Evolutionary conservation across 1,140 invertebrate genomes (phyloP).

Genomic region (Zophobas atratus): DNA sequence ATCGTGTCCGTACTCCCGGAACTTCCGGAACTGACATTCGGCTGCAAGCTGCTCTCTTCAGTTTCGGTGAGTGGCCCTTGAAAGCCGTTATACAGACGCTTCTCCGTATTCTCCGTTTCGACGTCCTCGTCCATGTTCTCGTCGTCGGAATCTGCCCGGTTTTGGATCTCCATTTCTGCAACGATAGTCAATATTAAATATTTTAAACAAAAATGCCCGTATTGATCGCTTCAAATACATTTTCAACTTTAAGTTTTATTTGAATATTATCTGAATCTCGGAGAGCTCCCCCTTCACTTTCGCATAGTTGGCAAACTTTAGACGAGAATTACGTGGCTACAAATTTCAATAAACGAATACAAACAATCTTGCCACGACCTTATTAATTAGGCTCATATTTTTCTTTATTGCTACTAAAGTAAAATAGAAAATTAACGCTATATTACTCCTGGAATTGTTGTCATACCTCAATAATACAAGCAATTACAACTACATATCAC

Average conservation of each 20-base stretch:
- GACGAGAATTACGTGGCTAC: slow-evolving; percentile 5
- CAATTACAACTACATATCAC: no score
- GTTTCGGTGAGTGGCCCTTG: slow-evolving; percentile 63
- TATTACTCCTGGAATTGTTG: no score
- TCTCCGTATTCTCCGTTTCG: slow-evolving; percentile 58
- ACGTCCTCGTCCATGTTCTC: slow-evolving; percentile 57
- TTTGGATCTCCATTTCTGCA: slow-evolving; percentile 66
- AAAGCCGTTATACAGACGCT: slow-evolving; percentile 62
- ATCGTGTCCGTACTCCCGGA: slow-evolving; percentile 49
- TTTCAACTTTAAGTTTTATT: slow-evolving; percentile 23
- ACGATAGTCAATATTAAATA: slow-evolving; percentile 46
- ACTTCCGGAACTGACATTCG: slow-evolving; percentile 54
- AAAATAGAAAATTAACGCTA: neutral
- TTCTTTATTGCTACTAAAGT: neutral
- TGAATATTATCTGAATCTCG: slow-evolving; percentile 12
- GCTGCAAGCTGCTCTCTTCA: slow-evolving; percentile 57
- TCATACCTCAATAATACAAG: no score
- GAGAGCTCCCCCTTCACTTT: slow-evolving; percentile 6
- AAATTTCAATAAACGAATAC: slow-evolving; percentile 17
- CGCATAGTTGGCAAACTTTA: slow-evolving; percentile 13
- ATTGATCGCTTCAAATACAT: slow-evolving; percentile 7
- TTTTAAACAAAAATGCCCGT: slow-evolving; percentile 28
- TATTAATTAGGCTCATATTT: slow-evolving; percentile 1
- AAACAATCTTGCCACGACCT: slow-evolving; percentile 1
- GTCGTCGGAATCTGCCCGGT: slow-evolving; percentile 60